Evolutionary conservation across 2,113 vertebrate genomes (phyloP), one percentile per base, ranked within the genome.

Genomic region (Eonycteris spelaea): DNA sequence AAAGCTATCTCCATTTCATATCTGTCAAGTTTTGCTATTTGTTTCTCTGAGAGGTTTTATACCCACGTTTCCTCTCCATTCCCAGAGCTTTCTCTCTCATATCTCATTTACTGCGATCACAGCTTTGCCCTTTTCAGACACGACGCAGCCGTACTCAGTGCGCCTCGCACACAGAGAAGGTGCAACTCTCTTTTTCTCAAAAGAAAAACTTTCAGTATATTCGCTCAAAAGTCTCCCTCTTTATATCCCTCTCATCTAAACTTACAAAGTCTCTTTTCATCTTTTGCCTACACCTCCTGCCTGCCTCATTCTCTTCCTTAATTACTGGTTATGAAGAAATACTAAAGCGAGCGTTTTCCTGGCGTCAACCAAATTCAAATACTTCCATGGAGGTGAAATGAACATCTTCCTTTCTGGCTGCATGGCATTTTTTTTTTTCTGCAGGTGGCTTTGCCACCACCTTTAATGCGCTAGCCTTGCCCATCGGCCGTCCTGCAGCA

Each of bases 181-280:
- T 35, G 84, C 45, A 61, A 63, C 30, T 18, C 3, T 15, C 48
- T 90, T 75, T 33, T n/a, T 15, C 5, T 82, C 65, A 45, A 40
- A 71, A 63, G 61, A 63, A 67, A 11, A 5, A n/a, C 55, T 78
- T 18, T 78, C 33, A 57, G 83, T 74, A 40, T 86, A 61, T 65
- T 73, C 71, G 86, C 40, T 96, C 53, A 10, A 77, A 73, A 38
- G 63, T 77, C 74, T 95, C 38, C 59, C 5, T 79, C 38, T 63
- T 30, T 82, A 30, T 48, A 67, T 91, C 61, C 22, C 7, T 92
- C 67, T 95, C 75, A 55, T 68, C 87, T 86, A 38, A 57, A 80
- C 7, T 80, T 70, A 77, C 75, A 92, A 95, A 97, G 88, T 1
- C 13, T 18, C 6, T n/a, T 90, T 97, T 97, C 24, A 88, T 90